phyloP scores from a whole-genome alignment of 2,113 vertebrate genomes.

The Pseudopipra pipra region DNA sequence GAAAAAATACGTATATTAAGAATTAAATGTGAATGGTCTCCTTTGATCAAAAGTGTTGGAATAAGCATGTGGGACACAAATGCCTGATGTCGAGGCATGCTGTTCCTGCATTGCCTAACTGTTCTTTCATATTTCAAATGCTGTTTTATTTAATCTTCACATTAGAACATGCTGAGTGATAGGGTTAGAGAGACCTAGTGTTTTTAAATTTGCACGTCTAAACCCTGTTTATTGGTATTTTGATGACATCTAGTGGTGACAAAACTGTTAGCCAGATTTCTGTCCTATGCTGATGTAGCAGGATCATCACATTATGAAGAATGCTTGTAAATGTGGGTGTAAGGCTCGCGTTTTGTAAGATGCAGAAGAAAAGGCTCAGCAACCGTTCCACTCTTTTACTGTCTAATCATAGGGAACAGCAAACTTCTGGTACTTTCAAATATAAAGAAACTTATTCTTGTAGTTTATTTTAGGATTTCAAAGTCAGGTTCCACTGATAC shows the following conservation, averaged over 20 bases:
- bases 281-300: not conserved
- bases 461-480: not conserved
- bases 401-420: not conserved
- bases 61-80: not conserved
- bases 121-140: conserved; percentile 61
- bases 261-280: not conserved
- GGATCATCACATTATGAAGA: not conserved
- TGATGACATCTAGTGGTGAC: conserved; percentile 78
- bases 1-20: not conserved
- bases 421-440: not conserved
- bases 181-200: conserved; percentile 35
- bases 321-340: not conserved
- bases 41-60: conserved; percentile 14
- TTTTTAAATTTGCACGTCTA: not conserved
- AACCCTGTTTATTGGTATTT: conserved; percentile 62
- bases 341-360: not conserved
- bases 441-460: not conserved
- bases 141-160: conserved; percentile 58
- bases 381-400: not conserved
- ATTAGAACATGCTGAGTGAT: conserved; percentile 58
- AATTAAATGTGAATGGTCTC: conserved; percentile 36
- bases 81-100: conserved; percentile 23
- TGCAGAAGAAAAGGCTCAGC: not conserved
- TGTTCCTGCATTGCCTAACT: conserved; percentile 57
- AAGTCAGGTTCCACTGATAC: not conserved